A percentile compares a stretch with the other conserved stretches of the same genome.
These are phyloP conservation scores for Drosophila lacteicornis DNA, from an alignment of 1,140 invertebrate species.

Conservation along the genomic window DNA sequence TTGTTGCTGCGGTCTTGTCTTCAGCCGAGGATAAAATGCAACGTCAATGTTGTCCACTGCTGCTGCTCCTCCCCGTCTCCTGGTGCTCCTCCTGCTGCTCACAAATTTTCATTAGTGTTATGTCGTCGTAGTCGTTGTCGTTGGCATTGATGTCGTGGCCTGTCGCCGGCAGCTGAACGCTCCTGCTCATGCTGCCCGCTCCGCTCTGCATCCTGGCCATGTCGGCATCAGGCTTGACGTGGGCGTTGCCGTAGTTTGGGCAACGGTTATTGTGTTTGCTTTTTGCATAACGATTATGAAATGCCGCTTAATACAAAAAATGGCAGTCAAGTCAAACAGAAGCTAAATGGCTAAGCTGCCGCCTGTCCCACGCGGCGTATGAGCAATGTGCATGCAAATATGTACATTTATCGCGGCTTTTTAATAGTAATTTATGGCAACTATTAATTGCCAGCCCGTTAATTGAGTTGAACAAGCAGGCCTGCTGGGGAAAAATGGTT, in stretches of 20 bases:
- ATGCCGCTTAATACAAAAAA: conserved; percentile 34
- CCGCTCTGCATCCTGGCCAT: conserved; percentile 7
- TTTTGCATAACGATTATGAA: conserved; percentile 55
- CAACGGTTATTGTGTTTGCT: conserved; percentile 29
- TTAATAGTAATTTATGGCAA: conserved; percentile 54
- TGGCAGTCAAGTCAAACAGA: conserved; percentile 36
- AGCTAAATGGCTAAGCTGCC: conserved; percentile 21
- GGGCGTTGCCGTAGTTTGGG: conserved; percentile 34
- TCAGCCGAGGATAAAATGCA: conserved; percentile 52
- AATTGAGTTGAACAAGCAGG: conserved; percentile 16
- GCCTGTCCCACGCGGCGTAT: conserved; percentile 22
- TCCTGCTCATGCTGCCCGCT: conserved; percentile 8
- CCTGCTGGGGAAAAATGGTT: background rate
- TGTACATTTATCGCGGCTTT: conserved; percentile 8
- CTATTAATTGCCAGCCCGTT: conserved; percentile 48
- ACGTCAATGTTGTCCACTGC: conserved; percentile 55
- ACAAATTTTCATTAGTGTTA: conserved; percentile 71
- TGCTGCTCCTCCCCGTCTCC: conserved; percentile 3
- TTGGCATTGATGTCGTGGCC: conserved; percentile 32
- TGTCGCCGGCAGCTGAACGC: conserved; percentile 44
- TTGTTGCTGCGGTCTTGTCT: conserved; percentile 53
- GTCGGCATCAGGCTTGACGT: conserved; percentile 3
- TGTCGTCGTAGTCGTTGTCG: conserved; percentile 34
- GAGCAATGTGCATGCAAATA: conserved; percentile 28
- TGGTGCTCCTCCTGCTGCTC: conserved; percentile 5